A percentile compares a stretch with the other conserved stretches of the same genome.
These are phyloP conservation scores for Hylaeus anthracinus DNA, from an alignment of 1,140 invertebrate genomes.

Conservation along the genomic window DNA sequence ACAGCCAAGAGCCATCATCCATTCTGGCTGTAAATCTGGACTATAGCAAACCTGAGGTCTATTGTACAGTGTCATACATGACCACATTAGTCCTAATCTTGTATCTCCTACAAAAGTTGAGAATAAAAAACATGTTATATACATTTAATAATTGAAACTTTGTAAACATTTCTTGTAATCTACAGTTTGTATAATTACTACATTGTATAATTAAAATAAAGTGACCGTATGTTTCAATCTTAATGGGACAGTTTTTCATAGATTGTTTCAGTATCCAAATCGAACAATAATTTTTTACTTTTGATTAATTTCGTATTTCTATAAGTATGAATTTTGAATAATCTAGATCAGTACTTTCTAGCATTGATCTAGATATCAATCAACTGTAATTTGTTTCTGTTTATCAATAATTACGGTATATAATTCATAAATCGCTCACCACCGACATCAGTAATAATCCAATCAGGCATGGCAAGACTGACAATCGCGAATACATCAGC, in stretches of 20 bases:
- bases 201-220: not conserved
- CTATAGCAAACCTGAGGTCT: slow-evolving; percentile 93
- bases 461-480: slow-evolving; percentile 96
- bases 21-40: slow-evolving; percentile 93
- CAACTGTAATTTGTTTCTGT: too few species aligned
- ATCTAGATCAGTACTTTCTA: too few species aligned
- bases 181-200: not conserved
- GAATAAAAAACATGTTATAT: not conserved
- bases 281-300: too few species aligned
- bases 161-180: not conserved
- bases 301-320: too few species aligned
- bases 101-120: slow-evolving; percentile 87
- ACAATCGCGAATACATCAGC: slow-evolving; percentile 97
- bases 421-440: slow-evolving; percentile 81
- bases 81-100: slow-evolving; percentile 94
- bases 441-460: slow-evolving; percentile 97
- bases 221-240: too few species aligned
- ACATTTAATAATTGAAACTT: not conserved
- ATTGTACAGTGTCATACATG: slow-evolving; percentile 95
- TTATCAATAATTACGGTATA: not conserved
- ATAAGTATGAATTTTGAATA: too few species aligned
- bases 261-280: too few species aligned
- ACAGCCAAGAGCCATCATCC: slow-evolving; percentile 93
- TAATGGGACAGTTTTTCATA: too few species aligned
- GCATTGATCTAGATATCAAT: too few species aligned